Evolutionary conservation across 2,888 invertebrate species (phyloP).

Genomic region (Branchipolynoe longqiensis): DNA sequence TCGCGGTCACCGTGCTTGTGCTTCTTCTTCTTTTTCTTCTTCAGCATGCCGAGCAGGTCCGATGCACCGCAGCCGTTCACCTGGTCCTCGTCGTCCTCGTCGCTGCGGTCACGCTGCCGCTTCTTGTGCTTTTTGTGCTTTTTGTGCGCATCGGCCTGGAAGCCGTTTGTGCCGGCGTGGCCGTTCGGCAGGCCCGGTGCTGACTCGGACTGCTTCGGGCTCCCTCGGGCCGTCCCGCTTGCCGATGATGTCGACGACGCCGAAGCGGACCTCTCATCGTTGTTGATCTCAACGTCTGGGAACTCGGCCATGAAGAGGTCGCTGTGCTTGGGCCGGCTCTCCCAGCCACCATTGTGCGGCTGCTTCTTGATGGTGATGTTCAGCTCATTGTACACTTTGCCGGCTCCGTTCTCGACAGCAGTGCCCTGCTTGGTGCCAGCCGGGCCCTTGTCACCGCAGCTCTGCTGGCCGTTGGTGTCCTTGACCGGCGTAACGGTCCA

Average conservation of each 20-base stretch:
- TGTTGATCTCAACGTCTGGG: not conserved
- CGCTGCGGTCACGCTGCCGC: conserved; percentile 67
- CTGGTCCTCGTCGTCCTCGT: conserved; percentile 56
- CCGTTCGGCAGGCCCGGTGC: not conserved
- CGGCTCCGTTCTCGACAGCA: not conserved
- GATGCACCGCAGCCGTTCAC: conserved; percentile 35
- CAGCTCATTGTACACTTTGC: not conserved
- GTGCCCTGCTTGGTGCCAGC: not conserved
- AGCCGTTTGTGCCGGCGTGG: not conserved
- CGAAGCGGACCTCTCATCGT: conserved; percentile 1
- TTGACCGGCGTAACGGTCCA: conserved; percentile 69
- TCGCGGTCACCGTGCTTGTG: conserved; percentile 60
- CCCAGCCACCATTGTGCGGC: conserved; percentile 49
- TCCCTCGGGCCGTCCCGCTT: not conserved
- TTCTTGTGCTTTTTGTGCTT: conserved; percentile 74
- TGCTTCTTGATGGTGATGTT: conserved; percentile 44
- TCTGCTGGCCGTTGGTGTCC: not conserved
- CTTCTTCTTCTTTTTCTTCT: conserved; percentile 61
- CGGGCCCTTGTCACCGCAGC: not conserved
- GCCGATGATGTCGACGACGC: not conserved
- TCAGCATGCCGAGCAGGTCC: conserved; percentile 19
- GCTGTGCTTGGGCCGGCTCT: conserved; percentile 53
- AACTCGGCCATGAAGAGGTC: not conserved
- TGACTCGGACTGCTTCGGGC: not conserved
- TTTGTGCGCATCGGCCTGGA: conserved; percentile 64